A percentile compares a stretch with the other conserved stretches of the same genome.
Conservation (phyloP, 2,888 invertebrate genomes). For the Plemyria rubiginata region DNA sequence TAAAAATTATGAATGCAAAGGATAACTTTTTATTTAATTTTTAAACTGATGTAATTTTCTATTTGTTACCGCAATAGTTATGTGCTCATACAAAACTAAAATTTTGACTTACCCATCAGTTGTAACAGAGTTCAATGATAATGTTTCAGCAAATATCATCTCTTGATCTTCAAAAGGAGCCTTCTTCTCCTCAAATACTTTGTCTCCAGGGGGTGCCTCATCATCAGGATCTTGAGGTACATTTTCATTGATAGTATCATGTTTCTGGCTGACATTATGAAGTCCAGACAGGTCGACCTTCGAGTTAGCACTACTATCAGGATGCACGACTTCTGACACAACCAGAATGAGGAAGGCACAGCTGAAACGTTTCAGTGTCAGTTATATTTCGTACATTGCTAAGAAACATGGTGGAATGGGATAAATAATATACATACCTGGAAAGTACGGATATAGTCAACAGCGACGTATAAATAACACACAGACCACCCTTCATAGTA, state of each 20-base stretch:
- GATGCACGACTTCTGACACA: conserved; percentile 83
- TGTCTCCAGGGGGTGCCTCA: conserved; percentile 26
- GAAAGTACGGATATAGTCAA: conserved; percentile 86
- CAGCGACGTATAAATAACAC: conserved; percentile 85
- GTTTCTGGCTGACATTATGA: conserved; percentile 74
- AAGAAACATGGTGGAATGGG: neutral
- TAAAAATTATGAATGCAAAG: neutral
- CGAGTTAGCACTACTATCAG: conserved; percentile 56
- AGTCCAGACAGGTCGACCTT: conserved; percentile 74
- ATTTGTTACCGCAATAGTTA: no score
- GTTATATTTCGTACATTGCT: neutral
- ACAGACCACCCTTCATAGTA: conserved; percentile 87
- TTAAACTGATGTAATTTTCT: no score
- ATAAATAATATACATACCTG: conserved; percentile 68
- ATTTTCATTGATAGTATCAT: conserved; percentile 36
- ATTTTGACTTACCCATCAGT: conserved; percentile 81
- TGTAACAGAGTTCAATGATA: conserved; percentile 83
- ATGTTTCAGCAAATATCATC: conserved; percentile 79
- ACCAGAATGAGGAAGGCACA: conserved; percentile 85
- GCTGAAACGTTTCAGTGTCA: conserved; percentile 64
- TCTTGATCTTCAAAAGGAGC: conserved; percentile 58
- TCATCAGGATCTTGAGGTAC: conserved; percentile 13
- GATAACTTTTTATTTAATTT: no score
- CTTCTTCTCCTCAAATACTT: conserved; percentile 40
- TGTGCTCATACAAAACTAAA: neutral